Conservation (phyloP, 2,797 vertebrate genomes). For the Siniperca undulata region DNA sequence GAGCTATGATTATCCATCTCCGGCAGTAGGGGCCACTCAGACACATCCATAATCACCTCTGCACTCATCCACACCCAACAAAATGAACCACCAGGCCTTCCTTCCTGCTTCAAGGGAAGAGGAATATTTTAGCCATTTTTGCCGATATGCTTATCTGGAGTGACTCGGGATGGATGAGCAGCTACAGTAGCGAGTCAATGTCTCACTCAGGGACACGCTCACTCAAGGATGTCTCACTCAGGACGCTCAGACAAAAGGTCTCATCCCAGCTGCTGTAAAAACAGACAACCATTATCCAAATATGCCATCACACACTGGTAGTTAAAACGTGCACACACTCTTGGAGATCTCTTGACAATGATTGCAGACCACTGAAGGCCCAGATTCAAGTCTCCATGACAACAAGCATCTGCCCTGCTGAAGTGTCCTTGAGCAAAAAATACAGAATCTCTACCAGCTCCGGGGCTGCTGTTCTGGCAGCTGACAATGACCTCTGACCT, state of each 20-base stretch:
- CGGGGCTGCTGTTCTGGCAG: constrained; percentile 20
- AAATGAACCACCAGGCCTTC: constrained; percentile 41
- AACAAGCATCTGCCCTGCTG: constrained; percentile 37
- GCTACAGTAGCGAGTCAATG: constrained; percentile 31
- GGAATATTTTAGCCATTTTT: constrained; percentile 45
- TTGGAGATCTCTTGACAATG: constrained; percentile 9
- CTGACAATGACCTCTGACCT: constrained; percentile 55
- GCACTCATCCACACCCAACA: constrained; percentile 54
- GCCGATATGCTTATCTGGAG: constrained; percentile 46
- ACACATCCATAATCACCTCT: constrained; percentile 63
- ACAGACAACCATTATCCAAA: constrained; percentile 22
- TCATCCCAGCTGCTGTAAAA: not conserved
- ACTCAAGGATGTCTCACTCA: constrained; percentile 8
- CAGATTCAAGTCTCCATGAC: constrained; percentile 42
- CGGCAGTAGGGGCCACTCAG: constrained; percentile 56
- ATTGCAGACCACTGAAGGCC: constrained; percentile 15
- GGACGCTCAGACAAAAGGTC: constrained; percentile 14
- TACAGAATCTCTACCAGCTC: not conserved
- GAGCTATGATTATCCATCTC: constrained; percentile 62
- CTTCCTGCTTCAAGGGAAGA: constrained; percentile 41
- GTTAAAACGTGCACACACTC: not conserved
- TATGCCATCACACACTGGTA: not conserved
- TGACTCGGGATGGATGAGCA: constrained; percentile 41
- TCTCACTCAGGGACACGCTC: constrained; percentile 59
- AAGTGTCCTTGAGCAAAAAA: constrained; percentile 42